These are phyloP conservation scores for Melipona quadrifasciata DNA, from an alignment of 1,140 invertebrate species.

Conservation along the genomic window DNA sequence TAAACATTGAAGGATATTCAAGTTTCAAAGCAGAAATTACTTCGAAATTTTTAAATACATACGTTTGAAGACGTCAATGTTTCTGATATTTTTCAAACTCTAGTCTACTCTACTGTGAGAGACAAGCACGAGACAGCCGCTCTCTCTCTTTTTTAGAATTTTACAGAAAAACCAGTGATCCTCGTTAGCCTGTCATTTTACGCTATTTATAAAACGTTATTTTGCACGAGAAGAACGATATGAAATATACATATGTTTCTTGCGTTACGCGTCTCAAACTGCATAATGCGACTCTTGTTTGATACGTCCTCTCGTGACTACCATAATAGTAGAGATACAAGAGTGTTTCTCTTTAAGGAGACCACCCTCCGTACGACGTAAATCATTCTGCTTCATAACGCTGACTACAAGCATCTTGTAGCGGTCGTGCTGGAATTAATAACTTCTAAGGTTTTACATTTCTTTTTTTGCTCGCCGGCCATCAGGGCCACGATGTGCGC, in stretches of 20 bases:
- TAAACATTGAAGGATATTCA: too few relatives aligned
- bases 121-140: too few relatives aligned
- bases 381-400: slow-evolving; percentile 35
- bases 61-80: too few relatives aligned
- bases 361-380: slow-evolving; percentile 40
- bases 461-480: not conserved
- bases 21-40: too few relatives aligned
- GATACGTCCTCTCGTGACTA: slow-evolving; percentile 20
- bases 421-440: slow-evolving; percentile 11
- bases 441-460: slow-evolving; percentile 5
- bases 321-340: slow-evolving; percentile 28
- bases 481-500: too few relatives aligned
- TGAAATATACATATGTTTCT: slow-evolving; percentile 24
- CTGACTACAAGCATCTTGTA: slow-evolving; percentile 9
- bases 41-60: too few relatives aligned
- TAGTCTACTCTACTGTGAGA: too few relatives aligned
- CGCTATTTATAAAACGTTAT: slow-evolving; percentile 8
- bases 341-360: slow-evolving; percentile 41
- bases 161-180: not conserved
- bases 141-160: too few relatives aligned
- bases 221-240: not conserved
- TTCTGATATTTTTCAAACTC: too few relatives aligned
- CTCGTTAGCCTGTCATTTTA: slow-evolving; percentile 8
- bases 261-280: not conserved
- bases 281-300: slow-evolving; percentile 35